Base-by-base conservation (phyloP, 1,140 invertebrate species). In the Coptotermes formosanus region DNA sequence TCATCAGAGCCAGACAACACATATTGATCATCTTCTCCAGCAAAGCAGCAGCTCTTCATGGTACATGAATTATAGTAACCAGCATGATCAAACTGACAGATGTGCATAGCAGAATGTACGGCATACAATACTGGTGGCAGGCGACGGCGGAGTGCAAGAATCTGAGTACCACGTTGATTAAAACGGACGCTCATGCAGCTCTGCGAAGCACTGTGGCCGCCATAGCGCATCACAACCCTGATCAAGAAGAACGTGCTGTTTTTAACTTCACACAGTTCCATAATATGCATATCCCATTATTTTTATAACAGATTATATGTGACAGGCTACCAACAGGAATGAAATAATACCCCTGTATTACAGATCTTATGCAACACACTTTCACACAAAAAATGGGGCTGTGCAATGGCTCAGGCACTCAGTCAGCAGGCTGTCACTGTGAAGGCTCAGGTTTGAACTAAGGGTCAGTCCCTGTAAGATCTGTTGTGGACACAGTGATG, bases 11-110 rank as follows among this genome's bases (percentile, higher is more conserved):
- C 98, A 9, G 97, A 98, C 25, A 98, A 90, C 82, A 99, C 94
- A 90, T 95, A 98, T 92, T 98, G 94, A 90, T 98, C 97, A 81
- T 95, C 93, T 12, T 95, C 94, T 1, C 97, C 98, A n/a, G 96
- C 97, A 92, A 99, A 99, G 84, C 95, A 96, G 89, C 97, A 98
- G 87, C 97, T 98, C 91, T 99, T 99, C 97, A 99, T 98, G 0
- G 98, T 99, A 90, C 97, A 99, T 3, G 97, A 98, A 90, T 99
- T 99, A 88, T 97, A 98, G 90, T 99, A 99, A 86, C 96, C 96
- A 44, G 94, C 93, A 90, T 98, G 96, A 90, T 98, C 97, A 91
- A 99, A 98, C 91, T 98, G 95, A 86, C 94, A 96, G 38, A 96
- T 89, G 1, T 95, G 94, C 43, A 93, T 92, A 2, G 94, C 90